These are phyloP conservation scores for Porites lutea DNA, from an alignment of 64 coral and sea anemone species.

Conservation along the genomic window DNA sequence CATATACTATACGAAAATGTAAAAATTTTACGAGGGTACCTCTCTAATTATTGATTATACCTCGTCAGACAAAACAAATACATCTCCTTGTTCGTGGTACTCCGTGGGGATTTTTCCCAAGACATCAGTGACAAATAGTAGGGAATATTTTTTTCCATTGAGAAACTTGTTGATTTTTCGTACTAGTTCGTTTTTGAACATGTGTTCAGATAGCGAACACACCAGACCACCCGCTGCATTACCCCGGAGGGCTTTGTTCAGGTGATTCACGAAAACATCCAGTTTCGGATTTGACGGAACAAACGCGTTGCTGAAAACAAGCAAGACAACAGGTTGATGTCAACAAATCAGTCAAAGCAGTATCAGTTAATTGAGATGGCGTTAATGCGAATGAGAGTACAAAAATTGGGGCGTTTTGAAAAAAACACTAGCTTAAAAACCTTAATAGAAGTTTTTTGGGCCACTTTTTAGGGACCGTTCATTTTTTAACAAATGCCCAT, in stretches of 20 bases:
- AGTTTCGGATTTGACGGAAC: slow-evolving; percentile 43
- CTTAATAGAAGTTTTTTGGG: too few relatives aligned
- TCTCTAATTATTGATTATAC: too few relatives aligned
- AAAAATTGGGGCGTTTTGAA: too few relatives aligned
- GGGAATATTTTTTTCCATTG: not conserved
- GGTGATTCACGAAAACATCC: slow-evolving; percentile 16
- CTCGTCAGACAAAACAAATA: slow-evolving; percentile 24
- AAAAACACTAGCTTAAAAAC: too few relatives aligned
- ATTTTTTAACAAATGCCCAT: too few relatives aligned
- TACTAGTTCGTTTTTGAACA: slow-evolving; percentile 17
- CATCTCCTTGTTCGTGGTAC: not conserved
- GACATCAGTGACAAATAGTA: not conserved
- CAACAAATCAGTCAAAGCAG: too few relatives aligned
- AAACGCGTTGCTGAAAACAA: slow-evolving; percentile 11
- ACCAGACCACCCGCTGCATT: not conserved
- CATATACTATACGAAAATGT: too few relatives aligned
- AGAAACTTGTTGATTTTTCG: slow-evolving; percentile 9
- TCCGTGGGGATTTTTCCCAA: slow-evolving; percentile 6
- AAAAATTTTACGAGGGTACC: too few relatives aligned
- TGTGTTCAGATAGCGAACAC: slow-evolving; percentile 17
- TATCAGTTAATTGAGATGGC: too few relatives aligned
- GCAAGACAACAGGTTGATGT: too few relatives aligned
- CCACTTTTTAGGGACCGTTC: too few relatives aligned
- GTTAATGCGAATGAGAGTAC: too few relatives aligned
- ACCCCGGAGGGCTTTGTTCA: not conserved